phyloP scores from a whole-genome alignment of 1,140 invertebrate genomes.

The Diorhabda elongata region DNA sequence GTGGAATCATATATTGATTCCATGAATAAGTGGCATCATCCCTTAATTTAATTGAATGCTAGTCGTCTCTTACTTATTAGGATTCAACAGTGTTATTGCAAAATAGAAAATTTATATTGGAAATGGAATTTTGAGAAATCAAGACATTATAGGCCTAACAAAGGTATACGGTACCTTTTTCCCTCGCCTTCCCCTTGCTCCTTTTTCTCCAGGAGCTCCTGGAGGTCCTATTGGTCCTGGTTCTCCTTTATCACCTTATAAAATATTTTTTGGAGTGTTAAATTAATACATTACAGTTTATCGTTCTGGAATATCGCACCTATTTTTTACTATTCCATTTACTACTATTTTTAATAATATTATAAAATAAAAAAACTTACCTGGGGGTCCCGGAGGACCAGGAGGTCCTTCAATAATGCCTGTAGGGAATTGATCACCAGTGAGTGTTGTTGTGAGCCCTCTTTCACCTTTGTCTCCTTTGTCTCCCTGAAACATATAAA shows the following conservation, averaged over 20 bases:
- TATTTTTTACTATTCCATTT: too few relatives aligned
- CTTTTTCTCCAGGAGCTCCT: conserved; percentile 70
- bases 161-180: conserved; percentile 68
- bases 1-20: too few relatives aligned
- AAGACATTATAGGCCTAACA: conserved; percentile 23
- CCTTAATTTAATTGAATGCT: too few relatives aligned
- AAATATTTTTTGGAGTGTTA: conserved; percentile 22
- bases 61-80: too few relatives aligned
- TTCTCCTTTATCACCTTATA: conserved; percentile 75
- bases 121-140: background rate
- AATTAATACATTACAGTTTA: background rate
- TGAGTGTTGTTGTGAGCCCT: conserved; percentile 83
- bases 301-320: too few relatives aligned
- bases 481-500: conserved; percentile 62
- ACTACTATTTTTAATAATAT: too few relatives aligned
- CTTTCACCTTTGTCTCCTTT: conserved; percentile 86
- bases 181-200: conserved; percentile 75
- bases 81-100: too few relatives aligned
- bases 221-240: conserved; percentile 67
- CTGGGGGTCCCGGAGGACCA: conserved; percentile 84
- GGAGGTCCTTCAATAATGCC: conserved; percentile 91
- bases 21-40: too few relatives aligned
- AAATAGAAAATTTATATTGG: too few relatives aligned
- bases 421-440: conserved; percentile 83
- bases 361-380: conserved; percentile 49